phyloP scores from a whole-genome alignment of 2,113 vertebrate species.

The Ahaetulla prasina region DNA sequence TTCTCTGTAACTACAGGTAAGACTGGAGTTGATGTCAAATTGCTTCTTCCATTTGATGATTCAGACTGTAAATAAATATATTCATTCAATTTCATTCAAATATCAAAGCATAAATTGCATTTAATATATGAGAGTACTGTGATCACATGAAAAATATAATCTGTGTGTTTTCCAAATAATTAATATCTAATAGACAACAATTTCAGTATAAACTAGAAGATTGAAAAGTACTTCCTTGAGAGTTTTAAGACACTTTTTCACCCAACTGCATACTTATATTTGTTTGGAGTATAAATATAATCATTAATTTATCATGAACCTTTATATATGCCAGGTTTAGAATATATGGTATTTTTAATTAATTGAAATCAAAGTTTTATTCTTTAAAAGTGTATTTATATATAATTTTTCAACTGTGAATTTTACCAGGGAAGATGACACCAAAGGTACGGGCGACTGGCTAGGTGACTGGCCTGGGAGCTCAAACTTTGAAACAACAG shows the following conservation, averaged over 20 bases:
- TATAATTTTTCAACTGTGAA: slow-evolving; percentile 9
- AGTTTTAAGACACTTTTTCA: background rate
- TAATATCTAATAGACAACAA: background rate
- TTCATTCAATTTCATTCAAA: background rate
- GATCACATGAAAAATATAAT: background rate
- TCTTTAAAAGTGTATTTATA: background rate
- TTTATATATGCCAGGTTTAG: background rate
- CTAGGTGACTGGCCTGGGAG: slow-evolving; percentile 82
- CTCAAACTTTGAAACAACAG: slow-evolving; percentile 96
- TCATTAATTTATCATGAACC: background rate
- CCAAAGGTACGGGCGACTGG: slow-evolving; percentile 62
- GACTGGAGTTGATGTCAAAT: slow-evolving; percentile 60
- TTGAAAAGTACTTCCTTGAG: background rate
- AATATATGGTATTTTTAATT: background rate
- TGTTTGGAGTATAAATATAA: background rate
- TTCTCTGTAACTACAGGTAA: slow-evolving; percentile 77
- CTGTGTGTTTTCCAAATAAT: background rate
- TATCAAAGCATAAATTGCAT: background rate
- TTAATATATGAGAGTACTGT: background rate
- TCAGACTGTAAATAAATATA: slow-evolving; percentile 76
- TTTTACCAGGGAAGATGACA: slow-evolving; percentile 81
- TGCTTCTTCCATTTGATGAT: slow-evolving; percentile 74
- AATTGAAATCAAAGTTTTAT: background rate
- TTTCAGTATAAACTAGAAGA: background rate
- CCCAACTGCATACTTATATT: background rate